phyloP scores from a whole-genome alignment of 2,113 vertebrate species.

The Scartelaos histophorus region DNA sequence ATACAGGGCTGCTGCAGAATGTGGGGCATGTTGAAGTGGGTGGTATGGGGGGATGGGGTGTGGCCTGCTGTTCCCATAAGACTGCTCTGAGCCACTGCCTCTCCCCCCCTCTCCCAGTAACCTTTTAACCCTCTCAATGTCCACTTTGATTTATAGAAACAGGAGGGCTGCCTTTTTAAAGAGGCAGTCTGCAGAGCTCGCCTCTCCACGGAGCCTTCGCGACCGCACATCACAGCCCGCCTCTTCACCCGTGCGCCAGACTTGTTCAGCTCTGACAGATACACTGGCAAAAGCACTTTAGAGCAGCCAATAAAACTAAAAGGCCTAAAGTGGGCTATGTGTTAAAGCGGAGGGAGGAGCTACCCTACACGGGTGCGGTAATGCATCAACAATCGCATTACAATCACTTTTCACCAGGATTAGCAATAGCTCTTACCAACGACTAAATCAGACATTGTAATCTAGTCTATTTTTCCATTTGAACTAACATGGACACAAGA shows the following conservation, averaged over 20 bases:
- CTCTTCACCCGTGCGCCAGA: slow-evolving; percentile 5
- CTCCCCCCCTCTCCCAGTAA: not conserved
- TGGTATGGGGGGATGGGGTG: slow-evolving; percentile 36
- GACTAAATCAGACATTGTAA: not conserved
- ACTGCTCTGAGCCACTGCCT: slow-evolving; percentile 6
- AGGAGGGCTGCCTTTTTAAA: slow-evolving; percentile 37
- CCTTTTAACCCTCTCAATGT: slow-evolving; percentile 48
- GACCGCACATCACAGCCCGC: not conserved
- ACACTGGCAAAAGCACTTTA: slow-evolving; percentile 21
- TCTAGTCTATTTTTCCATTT: not conserved
- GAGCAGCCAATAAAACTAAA: slow-evolving; percentile 33
- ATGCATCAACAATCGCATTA: slow-evolving; percentile 20
- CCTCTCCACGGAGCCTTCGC: not conserved
- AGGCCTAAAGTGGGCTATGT: slow-evolving; percentile 24
- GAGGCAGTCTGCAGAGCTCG: not conserved
- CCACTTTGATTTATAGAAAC: slow-evolving; percentile 55
- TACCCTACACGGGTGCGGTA: not conserved
- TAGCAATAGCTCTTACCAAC: not conserved
- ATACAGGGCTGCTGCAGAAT: slow-evolving; percentile 48
- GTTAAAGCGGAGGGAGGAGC: slow-evolving; percentile 9
- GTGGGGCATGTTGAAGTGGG: slow-evolving; percentile 37
- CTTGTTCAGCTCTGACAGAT: slow-evolving; percentile 13
- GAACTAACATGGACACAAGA: not conserved
- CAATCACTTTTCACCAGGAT: slow-evolving; percentile 3
- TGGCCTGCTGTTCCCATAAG: slow-evolving; percentile 38